phyloP scores from a whole-genome alignment of 2,797 vertebrate genomes.

The Tamandua tetradactyla region DNA sequence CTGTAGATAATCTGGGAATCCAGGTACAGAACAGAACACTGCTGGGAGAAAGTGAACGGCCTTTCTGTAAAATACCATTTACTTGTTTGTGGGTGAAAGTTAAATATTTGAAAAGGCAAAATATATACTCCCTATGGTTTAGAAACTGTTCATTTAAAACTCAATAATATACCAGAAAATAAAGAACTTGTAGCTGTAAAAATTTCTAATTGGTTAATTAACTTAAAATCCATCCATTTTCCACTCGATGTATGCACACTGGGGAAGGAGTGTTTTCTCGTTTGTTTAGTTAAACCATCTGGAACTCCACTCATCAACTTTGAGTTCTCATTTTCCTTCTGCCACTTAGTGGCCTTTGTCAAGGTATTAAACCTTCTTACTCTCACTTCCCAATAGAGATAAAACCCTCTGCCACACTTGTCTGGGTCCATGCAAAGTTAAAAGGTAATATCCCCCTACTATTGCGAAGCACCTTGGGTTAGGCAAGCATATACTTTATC shows the following conservation, averaged over 20 bases:
- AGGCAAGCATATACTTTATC: neutral
- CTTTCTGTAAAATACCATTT: constrained; percentile 4
- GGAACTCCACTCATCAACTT: neutral
- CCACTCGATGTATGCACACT: neutral
- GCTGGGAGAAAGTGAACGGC: neutral
- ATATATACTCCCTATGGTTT: neutral
- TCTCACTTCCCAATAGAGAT: neutral
- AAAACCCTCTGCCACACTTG: neutral
- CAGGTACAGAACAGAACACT: constrained; percentile 29
- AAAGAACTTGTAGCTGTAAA: neutral
- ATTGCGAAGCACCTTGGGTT: neutral
- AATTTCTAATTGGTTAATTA: neutral
- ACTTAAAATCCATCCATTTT: constrained; percentile 44
- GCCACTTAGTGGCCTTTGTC: neutral
- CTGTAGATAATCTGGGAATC: constrained; percentile 21
- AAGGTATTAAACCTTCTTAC: neutral
- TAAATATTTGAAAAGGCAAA: constrained; percentile 47
- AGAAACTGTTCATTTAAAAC: constrained; percentile 28
- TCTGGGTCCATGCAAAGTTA: neutral
- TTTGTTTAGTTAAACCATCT: neutral
- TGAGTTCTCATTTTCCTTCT: neutral
- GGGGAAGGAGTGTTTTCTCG: neutral
- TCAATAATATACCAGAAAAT: neutral
- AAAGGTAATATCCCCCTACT: neutral
- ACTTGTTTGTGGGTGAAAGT: neutral